Evolutionary conservation across 2,797 vertebrate genomes (phyloP).

Genomic region (Centroberyx gerrardi): DNA sequence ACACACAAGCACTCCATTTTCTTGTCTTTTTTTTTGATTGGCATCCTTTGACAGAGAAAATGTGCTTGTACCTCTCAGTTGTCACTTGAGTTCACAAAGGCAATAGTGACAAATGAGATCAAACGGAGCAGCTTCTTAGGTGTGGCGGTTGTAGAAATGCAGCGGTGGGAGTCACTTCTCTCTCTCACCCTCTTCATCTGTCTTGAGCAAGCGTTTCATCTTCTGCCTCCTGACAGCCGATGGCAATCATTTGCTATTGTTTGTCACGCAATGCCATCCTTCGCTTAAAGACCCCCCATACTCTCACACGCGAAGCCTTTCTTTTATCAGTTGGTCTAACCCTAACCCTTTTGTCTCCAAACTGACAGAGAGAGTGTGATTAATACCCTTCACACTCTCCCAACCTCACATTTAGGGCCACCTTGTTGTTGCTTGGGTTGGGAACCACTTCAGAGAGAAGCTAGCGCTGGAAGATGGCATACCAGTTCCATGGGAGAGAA

Average conservation of each 20-base stretch:
- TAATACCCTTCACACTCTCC: constrained; percentile 52
- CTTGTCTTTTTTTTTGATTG: constrained; percentile 3
- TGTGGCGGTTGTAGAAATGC: constrained; percentile 49
- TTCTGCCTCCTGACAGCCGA: constrained; percentile 70
- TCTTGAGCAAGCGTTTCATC: constrained; percentile 65
- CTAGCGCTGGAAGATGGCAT: constrained; percentile 52
- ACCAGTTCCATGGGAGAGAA: constrained; percentile 50
- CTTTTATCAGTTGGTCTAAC: constrained; percentile 47
- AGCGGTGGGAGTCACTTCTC: constrained; percentile 34
- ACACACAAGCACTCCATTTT: not conserved
- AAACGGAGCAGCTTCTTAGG: constrained; percentile 55
- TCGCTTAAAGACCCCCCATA: constrained; percentile 43
- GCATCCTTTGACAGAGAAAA: constrained; percentile 14
- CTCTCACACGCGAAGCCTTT: constrained; percentile 65
- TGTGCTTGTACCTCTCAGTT: constrained; percentile 8
- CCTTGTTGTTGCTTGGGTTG: constrained; percentile 58
- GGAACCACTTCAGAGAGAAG: constrained; percentile 69
- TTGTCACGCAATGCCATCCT: constrained; percentile 63
- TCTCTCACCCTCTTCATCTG: constrained; percentile 35
- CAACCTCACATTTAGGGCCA: constrained; percentile 50
- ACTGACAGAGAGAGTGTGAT: constrained; percentile 54
- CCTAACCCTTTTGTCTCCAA: constrained; percentile 57
- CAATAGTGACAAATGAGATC: constrained; percentile 53
- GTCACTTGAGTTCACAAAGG: constrained; percentile 44
- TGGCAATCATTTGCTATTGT: constrained; percentile 61